Base-by-base conservation (phyloP, 2,888 invertebrate genomes). In the Hyposoter didymator region DNA sequence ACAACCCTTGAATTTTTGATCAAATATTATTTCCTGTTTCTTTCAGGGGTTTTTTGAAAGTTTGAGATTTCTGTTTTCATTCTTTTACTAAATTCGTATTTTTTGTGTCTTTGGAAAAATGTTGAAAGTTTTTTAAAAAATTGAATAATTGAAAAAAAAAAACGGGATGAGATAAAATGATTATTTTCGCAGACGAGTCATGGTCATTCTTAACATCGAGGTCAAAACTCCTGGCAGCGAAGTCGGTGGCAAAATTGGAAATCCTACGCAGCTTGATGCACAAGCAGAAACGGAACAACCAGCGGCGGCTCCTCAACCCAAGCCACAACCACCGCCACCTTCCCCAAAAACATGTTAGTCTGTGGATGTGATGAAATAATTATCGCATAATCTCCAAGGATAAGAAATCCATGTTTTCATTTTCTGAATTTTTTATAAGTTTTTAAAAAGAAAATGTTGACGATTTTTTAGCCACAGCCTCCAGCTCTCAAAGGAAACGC, bases 181-280 rank as follows among this genome's bases (percentile, higher is more conserved):
- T 67, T 89, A 84, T 94, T 94, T 83, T 92, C 10, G 69, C 14
- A 98, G 98, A 90, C 96, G 97, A 79, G 97, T 99, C 0, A 95
- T 99, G 94, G 97, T 99, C 6, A 96, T 99, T 75, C 93, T 98
- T 84, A 98, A 97, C 82, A 90, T 98, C 67, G 96, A 96, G 35
- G 96, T 98, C 12, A 88, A 98, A 35, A 95, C 95, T 62, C 94
- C 96, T 35, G 99, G 98, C 0, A 93, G 94, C 32, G 95, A 96
- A 91, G 96, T 98, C 1, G 96, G 96, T 0, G 94, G 94, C 82
- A 97, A 96, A 94, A 95, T 99, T 83, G 99, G 99, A 0, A 96
- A 96, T 90, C 98, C 99, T 0, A 95, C 95, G 90, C 94, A 95
- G n/a, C 86, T 92, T 17, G 93, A 92, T 43, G 85, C 84, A 49